Percentiles rank a stretch among this genome's conserved stretches.
These are phyloP conservation scores for Limanda limanda DNA, from an alignment of 2,113 vertebrate species.

Conservation along the genomic window DNA sequence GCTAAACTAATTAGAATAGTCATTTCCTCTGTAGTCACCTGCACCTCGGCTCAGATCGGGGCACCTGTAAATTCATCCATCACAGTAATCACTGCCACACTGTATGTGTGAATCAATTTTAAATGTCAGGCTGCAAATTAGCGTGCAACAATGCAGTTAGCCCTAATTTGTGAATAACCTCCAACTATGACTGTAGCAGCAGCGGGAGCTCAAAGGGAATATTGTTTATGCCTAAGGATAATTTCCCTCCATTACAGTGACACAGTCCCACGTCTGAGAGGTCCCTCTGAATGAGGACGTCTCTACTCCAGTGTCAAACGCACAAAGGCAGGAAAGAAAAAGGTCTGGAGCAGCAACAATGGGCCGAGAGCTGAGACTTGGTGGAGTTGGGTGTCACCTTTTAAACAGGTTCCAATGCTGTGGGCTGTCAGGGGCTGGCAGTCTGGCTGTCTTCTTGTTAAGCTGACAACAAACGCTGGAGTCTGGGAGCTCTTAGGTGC, in stretches of 20 bases:
- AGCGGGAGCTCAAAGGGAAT: neutral
- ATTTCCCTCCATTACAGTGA: slow-evolving; percentile 5
- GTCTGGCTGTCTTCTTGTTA: slow-evolving; percentile 16
- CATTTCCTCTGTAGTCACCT: slow-evolving; percentile 41
- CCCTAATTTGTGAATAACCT: slow-evolving; percentile 37
- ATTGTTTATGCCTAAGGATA: neutral
- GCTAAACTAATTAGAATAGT: slow-evolving; percentile 44
- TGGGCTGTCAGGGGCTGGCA: slow-evolving; percentile 44
- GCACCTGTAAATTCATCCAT: slow-evolving; percentile 32
- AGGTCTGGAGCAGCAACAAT: slow-evolving; percentile 15
- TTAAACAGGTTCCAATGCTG: slow-evolving; percentile 31
- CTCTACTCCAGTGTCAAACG: slow-evolving; percentile 20
- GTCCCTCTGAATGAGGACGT: slow-evolving; percentile 34
- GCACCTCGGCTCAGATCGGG: slow-evolving; percentile 11
- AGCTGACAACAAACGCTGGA: slow-evolving; percentile 41
- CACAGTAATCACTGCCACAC: slow-evolving; percentile 40
- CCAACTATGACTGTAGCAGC: slow-evolving; percentile 15
- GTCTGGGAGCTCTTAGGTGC: slow-evolving; percentile 17
- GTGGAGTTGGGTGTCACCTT: slow-evolving; percentile 38
- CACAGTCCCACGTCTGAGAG: neutral
- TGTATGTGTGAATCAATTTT: slow-evolving; percentile 27
- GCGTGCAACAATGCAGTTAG: neutral
- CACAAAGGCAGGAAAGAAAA: slow-evolving; percentile 24
- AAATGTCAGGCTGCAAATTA: slow-evolving; percentile 38
- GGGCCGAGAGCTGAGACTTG: slow-evolving; percentile 26